Base-by-base conservation (phyloP, 2,888 invertebrate species). In the Stomorhina lunata region DNA sequence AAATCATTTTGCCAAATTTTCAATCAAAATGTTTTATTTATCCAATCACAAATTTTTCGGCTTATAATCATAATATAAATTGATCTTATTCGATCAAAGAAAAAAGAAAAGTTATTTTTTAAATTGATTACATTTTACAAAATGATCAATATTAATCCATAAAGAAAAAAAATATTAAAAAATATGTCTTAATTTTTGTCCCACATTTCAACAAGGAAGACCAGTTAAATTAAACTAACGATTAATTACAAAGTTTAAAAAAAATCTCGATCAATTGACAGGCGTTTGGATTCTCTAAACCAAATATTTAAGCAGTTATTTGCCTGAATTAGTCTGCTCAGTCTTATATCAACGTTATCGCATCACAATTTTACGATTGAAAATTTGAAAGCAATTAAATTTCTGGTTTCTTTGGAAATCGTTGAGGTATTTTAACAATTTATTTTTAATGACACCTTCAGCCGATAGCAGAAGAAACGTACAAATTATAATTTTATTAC, bases 401-500 rank as follows among this genome's bases (percentile, higher is more conserved):
- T 25, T 40, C 61, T 61, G 40, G 61, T 61, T 59, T 37, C 3
- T 20, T 10, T 34, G 34, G 22, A 59, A 59, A 59, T 34, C 57
- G 20, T 59, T 59, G 3, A 59, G 22, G 57, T 34, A 32, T 59
- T 59, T 32, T 1, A 22, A 37, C 37, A 34, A 34, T 59, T 59
- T 34, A 59, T 34, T 59, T 59, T 59, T 20, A 59, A n/a, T 59
- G 57, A 22, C 57, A 59, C 34, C 34, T 59, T 59, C 20, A 20
- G 17, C 17, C 32, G 57, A 57, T 57, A 32, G 32, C 15, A 34
- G 34, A 4, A 0, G 15, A 59, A 59, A 37, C n/a, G 37, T 59
- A 37, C 22, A 37, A 59, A 59, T 59, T 59, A 55, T 55, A 32
- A 55, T 55, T 55, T 32, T 15, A 55, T 27, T 55, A 0, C 25